Evolutionary conservation across 1,140 invertebrate species (phyloP).

Genomic region (Liolophura sinensis): DNA sequence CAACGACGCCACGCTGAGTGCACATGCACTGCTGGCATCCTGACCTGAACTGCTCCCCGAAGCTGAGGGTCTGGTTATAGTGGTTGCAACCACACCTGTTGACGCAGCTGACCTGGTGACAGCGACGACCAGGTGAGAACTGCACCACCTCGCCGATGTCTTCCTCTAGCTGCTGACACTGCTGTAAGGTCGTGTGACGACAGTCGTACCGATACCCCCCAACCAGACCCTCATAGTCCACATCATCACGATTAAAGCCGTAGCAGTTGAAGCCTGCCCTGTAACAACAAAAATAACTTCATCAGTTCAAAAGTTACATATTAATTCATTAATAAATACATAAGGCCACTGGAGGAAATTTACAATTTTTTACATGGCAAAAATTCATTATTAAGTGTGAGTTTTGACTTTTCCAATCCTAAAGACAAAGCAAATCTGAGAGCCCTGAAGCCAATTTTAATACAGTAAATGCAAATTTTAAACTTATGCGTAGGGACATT

Average conservation of each 20-base stretch:
- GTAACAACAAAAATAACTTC: constrained; percentile 9
- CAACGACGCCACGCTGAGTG: constrained; percentile 21
- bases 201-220: constrained; percentile 36
- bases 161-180: constrained; percentile 35
- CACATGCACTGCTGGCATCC: constrained; percentile 39
- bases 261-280: constrained; percentile 44
- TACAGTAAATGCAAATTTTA: no score
- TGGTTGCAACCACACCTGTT: constrained; percentile 37
- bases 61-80: constrained; percentile 28
- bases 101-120: constrained; percentile 29
- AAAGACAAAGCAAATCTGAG: no score
- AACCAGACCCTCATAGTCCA: constrained; percentile 30
- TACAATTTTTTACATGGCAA: no score
- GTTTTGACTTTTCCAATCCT: no score
- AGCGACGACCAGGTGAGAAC: constrained; percentile 34
- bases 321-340: no score
- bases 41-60: constrained; percentile 32
- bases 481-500: no score
- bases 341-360: no score
- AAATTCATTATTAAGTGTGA: no score
- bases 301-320: no score
- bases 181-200: constrained; percentile 22
- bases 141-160: constrained; percentile 25
- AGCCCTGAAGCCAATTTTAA: no score
- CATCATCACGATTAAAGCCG: constrained; percentile 33